Base-by-base conservation (phyloP, 2,797 vertebrate species). In the Hyperoplus immaculatus region DNA sequence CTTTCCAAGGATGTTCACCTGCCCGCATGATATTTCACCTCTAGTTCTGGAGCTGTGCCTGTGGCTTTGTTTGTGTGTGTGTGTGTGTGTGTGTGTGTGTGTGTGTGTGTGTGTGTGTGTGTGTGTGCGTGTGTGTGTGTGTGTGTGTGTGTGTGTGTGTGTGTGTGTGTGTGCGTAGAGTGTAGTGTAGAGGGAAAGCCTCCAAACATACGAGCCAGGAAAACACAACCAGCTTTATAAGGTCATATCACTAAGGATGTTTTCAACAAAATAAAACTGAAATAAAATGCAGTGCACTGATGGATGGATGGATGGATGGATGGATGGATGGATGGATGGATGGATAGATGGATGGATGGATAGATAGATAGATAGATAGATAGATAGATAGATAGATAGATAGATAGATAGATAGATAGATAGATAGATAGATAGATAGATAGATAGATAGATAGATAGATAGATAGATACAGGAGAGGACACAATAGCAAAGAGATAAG, bases 11-110 rank as follows among this genome's bases (percentile, higher is more conserved):
- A 82, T 77, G 54, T 53, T 66, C 61, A 74, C 53, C 45, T 83
- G 60, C 53, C 45, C 83, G 60, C 61, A 73, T 89, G 68, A 68
- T 76, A 90, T 88, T 91, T 87, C 36, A 80, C 68, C 73, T 69
- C 36, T 62, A 21, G 29, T 29, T 29, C 29, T 29, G 29, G 29
- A 29, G 29, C 29, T 29, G n/a, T 62, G 47, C 71, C 61, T 58
- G 13, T 54, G 29, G 29, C 29, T 29, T 29, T 9, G 49, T 62
- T 63, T 12, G 18, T 70, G 29, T 9, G 56, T 16, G 8, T 38
- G 49, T 62, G 66, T 12, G 18, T 70, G 29, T 9, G 56, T 16
- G 8, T 36, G 49, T 55, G 42, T 80, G 49, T 62, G 66, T 12
- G 18, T 70, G 21, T 8, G 56, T 15, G 8, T 36, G 49, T 55